Percentiles rank a stretch among this genome's conserved stretches.
Conservation (phyloP, 37 sponge, comb jelly and placozoan genomes). For the Chondrosia reniformis region DNA sequence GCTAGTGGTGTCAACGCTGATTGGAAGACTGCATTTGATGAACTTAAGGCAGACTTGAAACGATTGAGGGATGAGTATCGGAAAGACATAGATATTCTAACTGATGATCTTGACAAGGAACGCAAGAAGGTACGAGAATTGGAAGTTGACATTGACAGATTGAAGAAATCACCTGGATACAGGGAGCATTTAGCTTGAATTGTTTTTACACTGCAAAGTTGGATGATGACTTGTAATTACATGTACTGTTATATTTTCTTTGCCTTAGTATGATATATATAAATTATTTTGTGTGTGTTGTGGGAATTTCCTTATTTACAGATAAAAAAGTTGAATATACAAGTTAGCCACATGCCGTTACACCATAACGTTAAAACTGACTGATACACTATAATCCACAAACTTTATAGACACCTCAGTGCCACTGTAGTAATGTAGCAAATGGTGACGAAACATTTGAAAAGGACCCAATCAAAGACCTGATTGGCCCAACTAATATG, state of each 20-base stretch:
- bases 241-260: neutral
- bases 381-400: too few species aligned
- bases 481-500: too few species aligned
- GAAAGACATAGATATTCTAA: constrained; percentile 40
- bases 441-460: too few species aligned
- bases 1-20: neutral
- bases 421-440: too few species aligned
- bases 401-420: too few species aligned
- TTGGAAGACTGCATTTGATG: neutral
- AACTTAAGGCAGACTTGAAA: constrained; percentile 26
- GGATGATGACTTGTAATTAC: neutral
- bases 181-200: neutral
- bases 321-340: too few species aligned
- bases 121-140: constrained; percentile 46
- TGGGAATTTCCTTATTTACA: neutral
- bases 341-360: too few species aligned
- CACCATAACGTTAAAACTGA: too few species aligned
- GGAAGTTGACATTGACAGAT: constrained; percentile 67
- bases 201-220: neutral
- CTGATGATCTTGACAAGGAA: constrained; percentile 67
- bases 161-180: constrained; percentile 38
- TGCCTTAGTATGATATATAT: neutral
- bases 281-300: neutral
- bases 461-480: too few species aligned
- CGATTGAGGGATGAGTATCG: constrained; percentile 8